Conservation (phyloP, 2,888 invertebrate species). For the Pegoplata infirma region DNA sequence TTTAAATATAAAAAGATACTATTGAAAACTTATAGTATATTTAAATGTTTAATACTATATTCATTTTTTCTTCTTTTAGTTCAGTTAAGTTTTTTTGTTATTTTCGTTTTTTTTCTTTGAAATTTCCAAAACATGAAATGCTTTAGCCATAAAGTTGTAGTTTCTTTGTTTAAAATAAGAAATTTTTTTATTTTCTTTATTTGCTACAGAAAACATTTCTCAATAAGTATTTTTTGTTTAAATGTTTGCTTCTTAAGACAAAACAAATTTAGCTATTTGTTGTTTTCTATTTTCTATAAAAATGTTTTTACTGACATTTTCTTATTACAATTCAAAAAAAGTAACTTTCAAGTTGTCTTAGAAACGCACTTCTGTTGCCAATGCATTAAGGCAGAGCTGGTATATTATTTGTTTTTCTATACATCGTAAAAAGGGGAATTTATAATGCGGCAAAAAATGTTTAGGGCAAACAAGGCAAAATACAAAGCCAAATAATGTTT, state of each 20-base stretch:
- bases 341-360: constrained; percentile 28
- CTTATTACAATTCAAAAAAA: constrained; percentile 2
- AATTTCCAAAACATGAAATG: neutral
- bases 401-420: too few relatives aligned
- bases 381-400: neutral
- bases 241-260: constrained; percentile 28
- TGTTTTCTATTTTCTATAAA: neutral
- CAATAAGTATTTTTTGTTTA: constrained; percentile 32
- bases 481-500: too few relatives aligned
- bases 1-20: too few relatives aligned
- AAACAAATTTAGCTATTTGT: neutral
- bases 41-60: too few relatives aligned
- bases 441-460: too few relatives aligned
- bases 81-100: neutral
- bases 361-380: constrained; percentile 20
- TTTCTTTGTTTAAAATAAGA: neutral
- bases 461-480: too few relatives aligned
- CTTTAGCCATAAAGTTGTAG: neutral
- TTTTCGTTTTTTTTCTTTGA: constrained; percentile 18
- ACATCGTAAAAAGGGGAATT: too few relatives aligned
- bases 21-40: too few relatives aligned
- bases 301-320: constrained; percentile 10
- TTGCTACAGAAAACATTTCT: constrained; percentile 12
- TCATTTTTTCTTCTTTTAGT: too few relatives aligned
- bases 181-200: neutral